Percentiles rank a stretch among this genome's conserved stretches.
phyloP scores from a whole-genome alignment of 2,113 vertebrate species.

The Lepidothrix coronata region DNA sequence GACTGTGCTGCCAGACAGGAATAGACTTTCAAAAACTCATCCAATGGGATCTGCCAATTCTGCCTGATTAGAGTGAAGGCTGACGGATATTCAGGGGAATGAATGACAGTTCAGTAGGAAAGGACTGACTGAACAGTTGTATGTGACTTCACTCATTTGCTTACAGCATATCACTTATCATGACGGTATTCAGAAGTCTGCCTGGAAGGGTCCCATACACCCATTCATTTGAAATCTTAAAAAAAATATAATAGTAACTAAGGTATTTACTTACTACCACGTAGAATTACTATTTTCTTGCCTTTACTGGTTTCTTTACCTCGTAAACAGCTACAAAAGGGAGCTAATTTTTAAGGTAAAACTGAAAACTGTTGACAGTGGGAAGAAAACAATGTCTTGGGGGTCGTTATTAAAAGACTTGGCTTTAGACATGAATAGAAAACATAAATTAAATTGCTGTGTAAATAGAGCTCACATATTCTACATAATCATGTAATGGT shows the following conservation, averaged over 20 bases:
- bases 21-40: neutral
- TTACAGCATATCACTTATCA: neutral
- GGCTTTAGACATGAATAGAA: neutral
- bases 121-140: constrained; percentile 29
- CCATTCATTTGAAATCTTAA: neutral
- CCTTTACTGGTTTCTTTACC: neutral
- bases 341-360: neutral
- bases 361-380: neutral
- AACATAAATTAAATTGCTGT: neutral
- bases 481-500: neutral
- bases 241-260: neutral
- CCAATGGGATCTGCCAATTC: constrained; percentile 6
- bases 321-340: neutral
- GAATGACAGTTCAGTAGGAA: constrained; percentile 29
- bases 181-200: neutral
- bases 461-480: neutral
- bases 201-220: neutral
- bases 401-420: neutral
- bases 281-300: neutral
- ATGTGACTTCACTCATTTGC: constrained; percentile 29
- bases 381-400: neutral
- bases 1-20: neutral
- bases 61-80: neutral
- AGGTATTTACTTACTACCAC: neutral
- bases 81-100: neutral